phyloP scores from a whole-genome alignment of 2,888 invertebrate species.

The Pegoplata infirma region DNA sequence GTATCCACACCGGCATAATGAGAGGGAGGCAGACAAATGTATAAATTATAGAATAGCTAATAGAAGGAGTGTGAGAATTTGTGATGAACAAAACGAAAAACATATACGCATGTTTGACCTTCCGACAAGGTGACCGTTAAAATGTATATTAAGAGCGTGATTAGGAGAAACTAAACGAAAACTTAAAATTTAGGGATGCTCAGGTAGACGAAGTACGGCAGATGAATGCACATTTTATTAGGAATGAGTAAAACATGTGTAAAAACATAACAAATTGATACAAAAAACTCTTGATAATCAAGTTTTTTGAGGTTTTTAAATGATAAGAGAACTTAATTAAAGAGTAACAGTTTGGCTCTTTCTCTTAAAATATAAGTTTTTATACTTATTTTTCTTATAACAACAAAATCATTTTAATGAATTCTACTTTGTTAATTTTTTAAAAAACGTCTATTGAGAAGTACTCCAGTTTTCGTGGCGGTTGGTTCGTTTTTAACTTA shows the following conservation, averaged over 20 bases:
- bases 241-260: too few species aligned
- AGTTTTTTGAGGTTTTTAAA: not conserved
- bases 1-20: conserved; percentile 41
- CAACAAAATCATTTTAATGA: conserved; percentile 25
- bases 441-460: conserved; percentile 68
- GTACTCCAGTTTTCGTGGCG: conserved; percentile 75
- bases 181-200: not conserved
- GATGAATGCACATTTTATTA: too few species aligned
- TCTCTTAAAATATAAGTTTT: conserved; percentile 25
- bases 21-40: conserved; percentile 38
- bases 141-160: conserved; percentile 39
- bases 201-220: too few species aligned
- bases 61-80: conserved; percentile 5
- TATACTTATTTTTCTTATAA: conserved; percentile 36
- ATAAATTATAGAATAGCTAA: not conserved
- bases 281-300: too few species aligned
- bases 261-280: too few species aligned
- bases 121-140: conserved; percentile 80
- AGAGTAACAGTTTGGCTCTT: not conserved
- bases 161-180: conserved; percentile 30
- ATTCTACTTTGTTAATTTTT: conserved; percentile 27
- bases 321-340: not conserved
- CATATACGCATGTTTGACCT: conserved; percentile 79
- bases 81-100: conserved; percentile 3
- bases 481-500: conserved; percentile 62